A percentile compares a stretch with the other conserved stretches of the same genome.
Conservation (phyloP, 37 sponge, comb jelly and placozoan species). For the Halisarca cf. caerulea region DNA sequence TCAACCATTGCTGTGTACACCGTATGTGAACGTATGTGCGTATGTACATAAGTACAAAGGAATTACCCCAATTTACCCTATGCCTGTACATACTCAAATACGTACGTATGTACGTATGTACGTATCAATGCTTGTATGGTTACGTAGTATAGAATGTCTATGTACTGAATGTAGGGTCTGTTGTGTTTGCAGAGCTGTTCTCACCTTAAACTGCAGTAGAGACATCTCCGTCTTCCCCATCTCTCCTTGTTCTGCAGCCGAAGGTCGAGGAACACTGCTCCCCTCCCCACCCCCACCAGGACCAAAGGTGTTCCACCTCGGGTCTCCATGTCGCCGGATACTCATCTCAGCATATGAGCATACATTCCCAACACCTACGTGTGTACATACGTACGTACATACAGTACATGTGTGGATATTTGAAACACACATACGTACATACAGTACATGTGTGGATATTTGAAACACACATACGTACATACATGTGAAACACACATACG, state of each 20-base stretch:
- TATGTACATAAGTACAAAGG: too few species aligned
- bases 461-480: too few species aligned
- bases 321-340: constrained; percentile 74
- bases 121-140: neutral
- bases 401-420: too few species aligned
- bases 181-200: neutral
- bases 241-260: constrained; percentile 74
- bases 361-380: constrained; percentile 91
- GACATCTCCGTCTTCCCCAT: constrained; percentile 97
- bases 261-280: constrained; percentile 48
- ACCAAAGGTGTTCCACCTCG: constrained; percentile 47
- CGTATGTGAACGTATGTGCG: too few species aligned
- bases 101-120: too few species aligned
- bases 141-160: neutral
- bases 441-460: too few species aligned
- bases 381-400: neutral
- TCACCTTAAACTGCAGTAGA: constrained; percentile 89
- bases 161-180: neutral
- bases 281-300: constrained; percentile 16
- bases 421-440: too few species aligned
- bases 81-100: too few species aligned
- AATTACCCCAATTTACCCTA: too few species aligned
- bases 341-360: constrained; percentile 97
- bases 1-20: too few species aligned
- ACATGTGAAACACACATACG: too few species aligned